phyloP scores from a whole-genome alignment of 2,113 vertebrate genomes.

The Paedocypris sp. region DNA sequence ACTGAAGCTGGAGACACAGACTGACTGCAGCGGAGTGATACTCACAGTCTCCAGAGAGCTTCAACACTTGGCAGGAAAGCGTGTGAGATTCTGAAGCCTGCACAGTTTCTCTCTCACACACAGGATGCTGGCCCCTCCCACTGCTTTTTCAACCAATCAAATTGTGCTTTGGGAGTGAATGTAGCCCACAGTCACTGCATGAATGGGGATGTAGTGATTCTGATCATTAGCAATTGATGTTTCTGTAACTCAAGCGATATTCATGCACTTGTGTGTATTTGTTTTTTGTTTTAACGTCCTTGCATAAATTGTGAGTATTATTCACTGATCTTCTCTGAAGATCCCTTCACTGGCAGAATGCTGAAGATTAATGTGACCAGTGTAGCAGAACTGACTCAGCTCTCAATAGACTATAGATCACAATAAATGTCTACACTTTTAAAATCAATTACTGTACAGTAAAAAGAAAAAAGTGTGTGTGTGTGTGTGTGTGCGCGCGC shows the following conservation, averaged over 20 bases:
- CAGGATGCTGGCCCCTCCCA: conserved; percentile 22
- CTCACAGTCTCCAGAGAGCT: not conserved
- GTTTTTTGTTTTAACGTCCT: no score
- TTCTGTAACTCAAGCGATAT: no score
- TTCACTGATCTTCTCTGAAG: no score
- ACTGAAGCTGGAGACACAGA: not conserved
- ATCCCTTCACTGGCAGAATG: not conserved
- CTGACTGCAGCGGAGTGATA: not conserved
- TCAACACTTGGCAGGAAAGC: not conserved
- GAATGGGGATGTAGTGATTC: not conserved
- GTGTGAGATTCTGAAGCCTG: not conserved
- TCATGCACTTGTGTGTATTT: no score
- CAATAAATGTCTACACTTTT: not conserved
- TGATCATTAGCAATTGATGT: no score
- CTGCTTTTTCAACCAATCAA: conserved; percentile 15
- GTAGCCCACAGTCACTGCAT: not conserved
- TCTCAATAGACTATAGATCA: not conserved
- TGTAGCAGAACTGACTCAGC: not conserved
- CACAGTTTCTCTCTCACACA: not conserved
- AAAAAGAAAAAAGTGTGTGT: not conserved
- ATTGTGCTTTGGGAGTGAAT: not conserved
- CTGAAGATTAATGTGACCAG: not conserved
- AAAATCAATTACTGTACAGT: not conserved
- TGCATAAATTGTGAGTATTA: no score
- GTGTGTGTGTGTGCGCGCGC: no score